Conservation (phyloP, 2,113 vertebrate species). For the Rhabdomys dilectus region DNA sequence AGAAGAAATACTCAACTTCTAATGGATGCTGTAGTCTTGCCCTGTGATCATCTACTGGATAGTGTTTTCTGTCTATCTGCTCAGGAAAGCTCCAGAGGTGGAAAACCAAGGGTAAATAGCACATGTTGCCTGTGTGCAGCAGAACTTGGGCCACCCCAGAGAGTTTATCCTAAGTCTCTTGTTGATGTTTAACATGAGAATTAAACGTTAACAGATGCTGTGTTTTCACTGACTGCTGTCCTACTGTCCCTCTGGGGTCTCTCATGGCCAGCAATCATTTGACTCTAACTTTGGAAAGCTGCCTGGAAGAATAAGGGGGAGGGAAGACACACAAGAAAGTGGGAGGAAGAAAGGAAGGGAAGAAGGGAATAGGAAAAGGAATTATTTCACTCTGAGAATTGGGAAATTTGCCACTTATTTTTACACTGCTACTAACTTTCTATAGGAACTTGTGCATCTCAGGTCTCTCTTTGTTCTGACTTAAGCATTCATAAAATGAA, state of each 20-base stretch:
- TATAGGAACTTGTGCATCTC: background rate
- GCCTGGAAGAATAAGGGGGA: background rate
- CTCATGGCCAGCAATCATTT: background rate
- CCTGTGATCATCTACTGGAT: constrained; percentile 27
- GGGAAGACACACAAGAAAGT: background rate
- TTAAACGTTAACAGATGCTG: constrained; percentile 69
- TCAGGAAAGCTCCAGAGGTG: background rate
- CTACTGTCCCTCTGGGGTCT: background rate
- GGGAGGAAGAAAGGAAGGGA: no score
- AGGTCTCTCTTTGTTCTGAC: background rate
- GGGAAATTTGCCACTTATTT: background rate
- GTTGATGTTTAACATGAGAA: constrained; percentile 57
- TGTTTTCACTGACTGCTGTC: constrained; percentile 33
- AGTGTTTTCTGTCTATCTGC: background rate
- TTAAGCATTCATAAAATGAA: background rate
- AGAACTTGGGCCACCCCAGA: constrained; percentile 68
- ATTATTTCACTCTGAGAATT: background rate
- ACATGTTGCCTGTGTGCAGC: constrained; percentile 66
- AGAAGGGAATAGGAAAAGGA: rapidly evolving
- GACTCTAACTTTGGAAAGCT: background rate
- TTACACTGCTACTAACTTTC: background rate
- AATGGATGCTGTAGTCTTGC: background rate
- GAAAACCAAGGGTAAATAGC: constrained; percentile 59
- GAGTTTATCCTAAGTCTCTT: constrained; percentile 40
- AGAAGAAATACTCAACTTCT: background rate